phyloP scores from a whole-genome alignment of 2,113 vertebrate species.

The Passerina amoena region DNA sequence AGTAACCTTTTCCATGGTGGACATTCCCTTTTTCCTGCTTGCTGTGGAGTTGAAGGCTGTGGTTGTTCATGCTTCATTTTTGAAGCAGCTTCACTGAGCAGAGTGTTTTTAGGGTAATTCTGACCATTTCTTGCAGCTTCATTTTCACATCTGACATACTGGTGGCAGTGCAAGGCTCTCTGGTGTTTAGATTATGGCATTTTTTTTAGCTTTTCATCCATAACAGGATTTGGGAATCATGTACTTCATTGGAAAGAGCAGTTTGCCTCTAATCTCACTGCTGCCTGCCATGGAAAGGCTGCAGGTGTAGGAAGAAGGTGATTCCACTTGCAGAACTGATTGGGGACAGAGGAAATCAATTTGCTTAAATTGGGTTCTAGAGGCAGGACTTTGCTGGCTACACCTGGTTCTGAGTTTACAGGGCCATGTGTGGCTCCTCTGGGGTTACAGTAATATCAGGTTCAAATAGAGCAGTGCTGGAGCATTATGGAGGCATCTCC shows the following conservation, averaged over 20 bases:
- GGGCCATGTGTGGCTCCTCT: neutral
- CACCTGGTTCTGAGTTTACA: neutral
- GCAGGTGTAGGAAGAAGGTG: neutral
- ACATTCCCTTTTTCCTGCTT: neutral
- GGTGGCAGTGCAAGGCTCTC: neutral
- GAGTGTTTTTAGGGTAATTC: neutral
- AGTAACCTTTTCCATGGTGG: neutral
- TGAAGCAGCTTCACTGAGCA: neutral
- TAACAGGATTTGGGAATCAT: neutral
- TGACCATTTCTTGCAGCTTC: neutral
- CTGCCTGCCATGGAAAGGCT: neutral
- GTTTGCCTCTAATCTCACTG: neutral
- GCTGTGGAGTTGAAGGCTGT: neutral
- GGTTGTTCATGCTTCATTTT: neutral
- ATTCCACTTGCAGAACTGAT: neutral
- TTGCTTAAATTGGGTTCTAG: neutral
- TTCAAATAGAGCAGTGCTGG: neutral
- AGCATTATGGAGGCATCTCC: neutral
- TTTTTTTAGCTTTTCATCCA: neutral
- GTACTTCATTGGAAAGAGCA: neutral
- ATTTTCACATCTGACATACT: neutral
- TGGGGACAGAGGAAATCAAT: neutral
- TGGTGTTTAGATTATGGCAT: neutral
- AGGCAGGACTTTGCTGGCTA: neutral
- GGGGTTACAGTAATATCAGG: neutral